phyloP scores from a whole-genome alignment of 2,888 invertebrate genomes.

The Acrobasis repandana region DNA sequence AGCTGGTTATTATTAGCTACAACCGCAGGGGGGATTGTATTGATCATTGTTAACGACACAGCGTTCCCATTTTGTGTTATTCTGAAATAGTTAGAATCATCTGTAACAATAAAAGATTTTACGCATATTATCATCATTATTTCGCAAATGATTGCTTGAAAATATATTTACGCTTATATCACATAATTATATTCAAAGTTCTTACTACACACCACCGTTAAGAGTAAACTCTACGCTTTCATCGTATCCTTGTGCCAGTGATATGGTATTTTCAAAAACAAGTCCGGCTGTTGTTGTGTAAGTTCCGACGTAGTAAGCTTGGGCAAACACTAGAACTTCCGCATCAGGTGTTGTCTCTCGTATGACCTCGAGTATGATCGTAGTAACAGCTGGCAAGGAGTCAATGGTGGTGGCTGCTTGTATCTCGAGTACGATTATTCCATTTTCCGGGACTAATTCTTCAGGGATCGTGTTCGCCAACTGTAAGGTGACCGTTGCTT shows the following conservation, averaged over 20 bases:
- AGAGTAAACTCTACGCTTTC: slow-evolving; percentile 16
- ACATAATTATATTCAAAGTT: background rate
- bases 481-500: background rate
- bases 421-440: slow-evolving; percentile 4
- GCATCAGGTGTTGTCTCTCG: slow-evolving; percentile 24
- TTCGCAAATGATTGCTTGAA: no score
- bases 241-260: slow-evolving; percentile 21
- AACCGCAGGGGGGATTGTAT: slow-evolving; percentile 1
- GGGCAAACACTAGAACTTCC: slow-evolving; percentile 27
- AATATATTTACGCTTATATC: no score
- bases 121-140: background rate
- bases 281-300: slow-evolving; percentile 13
- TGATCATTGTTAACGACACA: background rate
- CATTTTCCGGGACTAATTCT: background rate
- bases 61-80: background rate
- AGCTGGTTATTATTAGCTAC: slow-evolving; percentile 2
- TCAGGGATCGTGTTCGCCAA: background rate
- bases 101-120: background rate
- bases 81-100: background rate
- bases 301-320: slow-evolving; percentile 37
- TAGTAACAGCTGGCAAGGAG: slow-evolving; percentile 2
- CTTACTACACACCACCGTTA: background rate
- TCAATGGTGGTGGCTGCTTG: background rate
- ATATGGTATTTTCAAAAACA: slow-evolving; percentile 18
- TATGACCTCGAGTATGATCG: slow-evolving; percentile 26